Evolutionary conservation across 2,113 vertebrate species (phyloP).

Genomic region (Boleophthalmus pectinirostris): DNA sequence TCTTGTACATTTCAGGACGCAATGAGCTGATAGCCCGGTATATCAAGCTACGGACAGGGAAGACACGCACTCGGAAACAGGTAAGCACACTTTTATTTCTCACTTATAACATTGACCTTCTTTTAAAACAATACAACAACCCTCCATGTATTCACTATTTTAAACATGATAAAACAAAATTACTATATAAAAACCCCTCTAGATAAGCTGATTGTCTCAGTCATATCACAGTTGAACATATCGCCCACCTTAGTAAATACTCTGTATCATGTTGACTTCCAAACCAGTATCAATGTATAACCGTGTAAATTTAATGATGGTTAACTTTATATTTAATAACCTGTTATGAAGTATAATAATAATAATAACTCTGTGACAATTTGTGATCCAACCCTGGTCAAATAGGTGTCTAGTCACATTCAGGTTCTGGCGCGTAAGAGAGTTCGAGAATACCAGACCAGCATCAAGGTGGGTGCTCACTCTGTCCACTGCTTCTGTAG

Average conservation of each 20-base stretch:
- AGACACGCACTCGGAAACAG: constrained; percentile 95
- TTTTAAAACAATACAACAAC: neutral
- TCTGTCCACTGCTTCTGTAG: constrained; percentile 73
- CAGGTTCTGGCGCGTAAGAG: constrained; percentile 99
- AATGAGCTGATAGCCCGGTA: constrained; percentile 96
- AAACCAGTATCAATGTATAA: no score
- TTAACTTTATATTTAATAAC: no score
- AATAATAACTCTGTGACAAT: constrained; percentile 63
- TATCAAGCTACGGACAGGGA: constrained; percentile 93
- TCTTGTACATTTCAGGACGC: constrained; percentile 76
- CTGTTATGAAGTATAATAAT: no score
- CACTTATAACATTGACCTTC: neutral
- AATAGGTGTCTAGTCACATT: constrained; percentile 98
- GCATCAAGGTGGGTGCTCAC: constrained; percentile 92
- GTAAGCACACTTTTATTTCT: constrained; percentile 63
- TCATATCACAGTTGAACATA: no score
- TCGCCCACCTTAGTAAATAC: no score
- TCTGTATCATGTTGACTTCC: no score
- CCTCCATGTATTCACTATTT: neutral
- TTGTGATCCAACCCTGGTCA: constrained; percentile 48
- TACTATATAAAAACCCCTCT: neutral
- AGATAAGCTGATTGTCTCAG: neutral
- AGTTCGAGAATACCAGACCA: constrained; percentile 97
- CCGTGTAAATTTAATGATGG: no score
- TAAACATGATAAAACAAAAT: neutral